Evolutionary conservation across 2,888 invertebrate genomes (phyloP).

Genomic region (Timema cristinae): DNA sequence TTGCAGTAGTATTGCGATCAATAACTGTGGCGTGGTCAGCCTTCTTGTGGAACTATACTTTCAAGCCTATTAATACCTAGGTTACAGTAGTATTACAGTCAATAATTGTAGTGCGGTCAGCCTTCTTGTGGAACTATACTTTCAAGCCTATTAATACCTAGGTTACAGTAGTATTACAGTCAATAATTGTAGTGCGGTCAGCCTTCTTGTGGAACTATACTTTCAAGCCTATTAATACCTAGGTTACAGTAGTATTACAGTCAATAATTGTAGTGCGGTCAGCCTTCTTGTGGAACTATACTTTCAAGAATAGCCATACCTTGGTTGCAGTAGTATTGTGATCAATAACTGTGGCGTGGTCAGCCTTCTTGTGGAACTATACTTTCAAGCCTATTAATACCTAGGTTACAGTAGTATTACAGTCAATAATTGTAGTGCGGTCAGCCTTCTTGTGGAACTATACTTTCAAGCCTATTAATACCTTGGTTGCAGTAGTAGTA

Average conservation of each 20-base stretch:
- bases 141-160: constrained; percentile 50
- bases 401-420: constrained; percentile 72
- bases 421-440: constrained; percentile 69
- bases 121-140: constrained; percentile 85
- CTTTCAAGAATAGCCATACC: too few relatives aligned
- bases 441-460: constrained; percentile 88
- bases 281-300: constrained; percentile 86
- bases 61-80: too few relatives aligned
- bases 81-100: constrained; percentile 73
- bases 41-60: constrained; percentile 90
- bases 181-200: constrained; percentile 73
- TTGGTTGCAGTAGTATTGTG: constrained; percentile 73
- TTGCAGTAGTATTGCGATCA: constrained; percentile 71
- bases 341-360: constrained; percentile 72
- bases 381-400: constrained; percentile 50
- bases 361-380: constrained; percentile 85
- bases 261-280: constrained; percentile 76
- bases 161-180: constrained; percentile 70
- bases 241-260: constrained; percentile 69
- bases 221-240: constrained; percentile 47
- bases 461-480: constrained; percentile 50
- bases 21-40: constrained; percentile 75
- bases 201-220: constrained; percentile 87
- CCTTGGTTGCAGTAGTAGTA: constrained; percentile 69
- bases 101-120: constrained; percentile 72